Percentiles rank a stretch among this genome's conserved stretches.
phyloP scores from a whole-genome alignment of 1,140 invertebrate genomes.

The Lycorma delicatula region DNA sequence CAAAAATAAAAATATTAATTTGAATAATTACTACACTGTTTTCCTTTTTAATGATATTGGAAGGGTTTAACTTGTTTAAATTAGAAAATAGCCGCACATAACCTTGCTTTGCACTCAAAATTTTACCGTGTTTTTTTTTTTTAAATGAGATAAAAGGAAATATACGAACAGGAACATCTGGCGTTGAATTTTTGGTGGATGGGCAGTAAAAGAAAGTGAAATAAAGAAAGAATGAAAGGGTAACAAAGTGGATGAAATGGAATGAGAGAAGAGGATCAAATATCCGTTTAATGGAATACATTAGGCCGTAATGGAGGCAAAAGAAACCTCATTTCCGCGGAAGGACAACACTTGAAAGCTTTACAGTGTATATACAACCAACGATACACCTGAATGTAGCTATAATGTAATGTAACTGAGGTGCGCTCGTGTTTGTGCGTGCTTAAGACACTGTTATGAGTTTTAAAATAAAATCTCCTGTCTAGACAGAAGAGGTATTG shows the following conservation, averaged over 20 bases:
- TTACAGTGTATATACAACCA: background rate
- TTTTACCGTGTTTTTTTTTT: no score
- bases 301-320: conserved; percentile 6
- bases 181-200: background rate
- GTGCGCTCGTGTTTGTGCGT: no score
- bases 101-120: no score
- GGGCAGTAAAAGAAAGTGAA: background rate
- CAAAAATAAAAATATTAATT: no score
- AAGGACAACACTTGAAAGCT: conserved; percentile 4
- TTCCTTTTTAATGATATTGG: no score
- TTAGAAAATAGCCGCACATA: no score
- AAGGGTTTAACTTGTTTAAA: no score
- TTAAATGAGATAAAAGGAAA: no score
- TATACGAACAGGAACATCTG: conserved; percentile 1
- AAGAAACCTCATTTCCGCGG: conserved; percentile 6
- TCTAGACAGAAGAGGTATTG: conserved; percentile 2
- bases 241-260: conserved; percentile 4
- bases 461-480: background rate
- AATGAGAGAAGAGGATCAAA: conserved; percentile 5
- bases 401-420: no score
- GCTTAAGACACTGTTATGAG: background rate
- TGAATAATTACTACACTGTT: no score
- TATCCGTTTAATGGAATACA: conserved; percentile 6
- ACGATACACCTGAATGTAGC: no score
- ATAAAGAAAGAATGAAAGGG: background rate